Evolutionary conservation across 2,797 vertebrate genomes (phyloP), one percentile per base, ranked within the genome.

Genomic region (Eulemur mongoz): DNA sequence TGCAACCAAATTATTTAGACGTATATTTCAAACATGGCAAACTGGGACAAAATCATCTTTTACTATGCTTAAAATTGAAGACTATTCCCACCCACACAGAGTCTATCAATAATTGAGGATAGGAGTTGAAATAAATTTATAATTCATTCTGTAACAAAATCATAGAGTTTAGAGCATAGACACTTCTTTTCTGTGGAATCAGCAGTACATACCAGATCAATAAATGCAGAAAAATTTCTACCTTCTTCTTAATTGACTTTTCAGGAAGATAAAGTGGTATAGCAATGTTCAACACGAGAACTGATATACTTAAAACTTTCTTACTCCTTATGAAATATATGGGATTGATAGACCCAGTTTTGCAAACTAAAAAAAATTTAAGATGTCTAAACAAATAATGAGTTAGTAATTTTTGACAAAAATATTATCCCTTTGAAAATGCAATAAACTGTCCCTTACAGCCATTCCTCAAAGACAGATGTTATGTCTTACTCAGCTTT

Each of bases 41-140:
- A 43, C 48, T 80, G 11, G 3, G 6, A 89, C n/a, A 95, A 92
- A 95, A 59, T 52, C 32, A 86, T 81, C 57, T 63, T 90, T 89
- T 61, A 85, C 48, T 86, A 45, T 82, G 13, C 35, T 89, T 73
- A 57, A 96, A 87, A 92, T 27, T 93, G 13, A 82, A 80, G 15
- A 75, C 15, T 59, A 27, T 75, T 93, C 23, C 38, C 14, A 93
- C 15, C 38, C 59, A 95, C 25, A 84, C 3, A n/a, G 70, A 92
- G 22, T 87, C 43, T 89, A 91, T 93, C 83, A 96, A 87, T 95
- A 97, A 94, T 30, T 61, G 12, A 91, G 32, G 32, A 43, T 15
- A 40, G 0, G 38, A 81, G 83, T 93, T 95, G 48, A 96, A 93
- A 91, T 95, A 92, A 94, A 89, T 87, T 80, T 87, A 92, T 84